Base-by-base conservation (phyloP, 2,888 invertebrate genomes). In the Brenthis ino region DNA sequence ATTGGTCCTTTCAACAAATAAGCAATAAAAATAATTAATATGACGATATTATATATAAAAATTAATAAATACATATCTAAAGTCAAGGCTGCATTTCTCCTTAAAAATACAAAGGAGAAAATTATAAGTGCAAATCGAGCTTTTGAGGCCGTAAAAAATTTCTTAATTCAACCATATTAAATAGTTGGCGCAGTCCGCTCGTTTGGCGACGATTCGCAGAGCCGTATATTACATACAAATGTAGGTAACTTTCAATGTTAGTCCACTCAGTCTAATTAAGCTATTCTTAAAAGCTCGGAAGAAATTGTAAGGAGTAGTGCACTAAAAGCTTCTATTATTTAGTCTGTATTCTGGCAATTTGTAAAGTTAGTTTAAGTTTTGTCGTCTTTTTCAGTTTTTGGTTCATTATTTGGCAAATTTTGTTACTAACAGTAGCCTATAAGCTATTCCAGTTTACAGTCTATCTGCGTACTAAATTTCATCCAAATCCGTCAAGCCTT, bases 181-280 rank as follows among this genome's bases (percentile, higher is more conserved):
- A 57, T 24, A 65, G 37, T 65, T 65, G 65, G 65, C 57, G 57
- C 51, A 3, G 37, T 57, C 43, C 50, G 37, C 57, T 51, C 50
- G 65, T 57, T 58, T 53, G 50, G 65, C 51, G 57, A 57, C 57
- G 43, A 37, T 24, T 57, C 43, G 48, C 50, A 20, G 13, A 51
- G 50, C 57, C 13, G 65, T 65, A 57, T 43, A 50, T 65, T 57
- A 50, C 51, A 51, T 57, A 57, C 50, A 57, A 50, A 24, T 20
- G 54, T 64, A 64, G 57, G 48, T 58, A 28, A 65, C 51, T 16
- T 58, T 58, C 58, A 58, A 58, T 65, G 65, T 65, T 57, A 65
- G 57, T 37, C 65, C 65, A 65, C 65, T 65, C 51, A 57, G 50
- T 50, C 65, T 65, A 57, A 65, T 65, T 65, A 65, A 57, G 65